Conservation (phyloP, 2,113 vertebrate species). For the Candoia aspera region DNA sequence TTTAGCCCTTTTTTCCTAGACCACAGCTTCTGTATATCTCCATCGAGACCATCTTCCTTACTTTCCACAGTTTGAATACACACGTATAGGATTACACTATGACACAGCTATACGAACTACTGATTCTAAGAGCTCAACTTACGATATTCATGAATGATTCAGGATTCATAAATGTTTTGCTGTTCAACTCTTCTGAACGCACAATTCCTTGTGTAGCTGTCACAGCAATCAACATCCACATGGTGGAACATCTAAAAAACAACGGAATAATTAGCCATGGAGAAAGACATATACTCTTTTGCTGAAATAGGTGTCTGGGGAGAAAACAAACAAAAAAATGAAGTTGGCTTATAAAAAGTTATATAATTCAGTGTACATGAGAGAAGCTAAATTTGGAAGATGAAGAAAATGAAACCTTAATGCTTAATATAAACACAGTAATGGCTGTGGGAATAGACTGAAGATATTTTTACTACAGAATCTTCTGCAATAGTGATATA, state of each 20-base stretch:
- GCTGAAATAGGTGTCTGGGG: neutral
- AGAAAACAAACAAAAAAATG: neutral
- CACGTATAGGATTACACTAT: neutral
- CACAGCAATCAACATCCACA: neutral
- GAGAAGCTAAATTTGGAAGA: neutral
- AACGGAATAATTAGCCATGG: neutral
- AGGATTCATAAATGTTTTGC: neutral
- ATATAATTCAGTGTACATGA: neutral
- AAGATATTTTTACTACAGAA: neutral
- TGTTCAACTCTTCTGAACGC: neutral
- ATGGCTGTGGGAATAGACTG: neutral
- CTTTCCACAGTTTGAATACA: too few relatives aligned
- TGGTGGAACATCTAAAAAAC: neutral
- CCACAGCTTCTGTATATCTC: too few relatives aligned
- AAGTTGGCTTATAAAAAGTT: neutral
- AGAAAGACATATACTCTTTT: neutral
- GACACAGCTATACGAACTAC: neutral
- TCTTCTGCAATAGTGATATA: neutral
- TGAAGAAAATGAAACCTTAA: neutral
- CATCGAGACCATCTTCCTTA: too few relatives aligned
- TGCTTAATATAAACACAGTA: neutral
- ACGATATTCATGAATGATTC: constrained; percentile 9
- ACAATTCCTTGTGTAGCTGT: neutral
- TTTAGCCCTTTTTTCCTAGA: too few relatives aligned
- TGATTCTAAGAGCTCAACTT: neutral